Conservation (phyloP, 1,140 invertebrate species). For the Euschistus heros region DNA sequence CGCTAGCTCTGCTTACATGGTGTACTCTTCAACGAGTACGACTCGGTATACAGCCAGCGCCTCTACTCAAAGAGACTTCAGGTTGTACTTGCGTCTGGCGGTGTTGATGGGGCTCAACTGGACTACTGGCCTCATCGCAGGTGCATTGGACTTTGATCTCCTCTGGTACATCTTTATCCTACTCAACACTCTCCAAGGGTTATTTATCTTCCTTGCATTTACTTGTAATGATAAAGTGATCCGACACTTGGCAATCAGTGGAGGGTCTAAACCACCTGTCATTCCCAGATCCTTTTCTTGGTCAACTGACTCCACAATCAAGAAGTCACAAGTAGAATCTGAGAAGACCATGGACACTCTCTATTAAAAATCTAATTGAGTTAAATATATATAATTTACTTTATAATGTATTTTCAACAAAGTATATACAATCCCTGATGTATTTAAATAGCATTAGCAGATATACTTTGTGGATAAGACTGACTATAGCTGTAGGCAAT, state of each 20-base stretch:
- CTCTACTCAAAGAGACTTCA: constrained; percentile 35
- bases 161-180: constrained; percentile 44
- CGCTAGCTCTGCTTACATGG: constrained; percentile 40
- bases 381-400: too few relatives aligned
- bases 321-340: constrained; percentile 27
- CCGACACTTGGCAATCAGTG: constrained; percentile 29
- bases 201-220: constrained; percentile 49
- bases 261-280: constrained; percentile 23
- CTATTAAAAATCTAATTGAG: constrained; percentile 11
- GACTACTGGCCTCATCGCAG: constrained; percentile 42
- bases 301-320: constrained; percentile 28
- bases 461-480: too few relatives aligned
- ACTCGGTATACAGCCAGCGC: constrained; percentile 34
- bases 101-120: constrained; percentile 45
- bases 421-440: too few relatives aligned
- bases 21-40: constrained; percentile 37
- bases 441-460: too few relatives aligned
- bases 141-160: constrained; percentile 35
- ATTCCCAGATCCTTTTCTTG: constrained; percentile 30
- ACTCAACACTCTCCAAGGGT: constrained; percentile 46
- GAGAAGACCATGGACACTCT: constrained; percentile 26
- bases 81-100: constrained; percentile 46
- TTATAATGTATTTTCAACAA: too few relatives aligned
- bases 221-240: constrained; percentile 40
- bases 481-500: too few relatives aligned